Conservation (phyloP, 2,888 invertebrate species). For the Philonicus albiceps region DNA sequence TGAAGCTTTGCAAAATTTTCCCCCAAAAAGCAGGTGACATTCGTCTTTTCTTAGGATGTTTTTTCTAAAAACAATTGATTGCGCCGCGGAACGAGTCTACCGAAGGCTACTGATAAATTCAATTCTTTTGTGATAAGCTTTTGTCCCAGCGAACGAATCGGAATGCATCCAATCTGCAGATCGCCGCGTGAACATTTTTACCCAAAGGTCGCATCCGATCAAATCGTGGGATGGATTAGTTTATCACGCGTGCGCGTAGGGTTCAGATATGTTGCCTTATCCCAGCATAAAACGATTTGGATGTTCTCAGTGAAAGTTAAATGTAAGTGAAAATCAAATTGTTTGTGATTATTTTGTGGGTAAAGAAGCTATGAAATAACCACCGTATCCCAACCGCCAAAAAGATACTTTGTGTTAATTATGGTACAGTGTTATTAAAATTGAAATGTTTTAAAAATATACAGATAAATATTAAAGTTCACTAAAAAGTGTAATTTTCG, state of each 20-base stretch:
- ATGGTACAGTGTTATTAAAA: neutral
- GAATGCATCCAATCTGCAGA: neutral
- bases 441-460: neutral
- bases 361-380: neutral
- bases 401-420: neutral
- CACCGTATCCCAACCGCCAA: neutral
- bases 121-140: constrained; percentile 36
- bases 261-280: neutral
- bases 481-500: neutral
- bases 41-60: constrained; percentile 5
- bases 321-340: neutral
- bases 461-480: neutral
- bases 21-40: constrained; percentile 22
- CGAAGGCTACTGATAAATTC: constrained; percentile 15
- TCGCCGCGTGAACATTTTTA: neutral
- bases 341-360: neutral
- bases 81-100: neutral
- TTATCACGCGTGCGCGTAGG: constrained; percentile 33
- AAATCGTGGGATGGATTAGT: neutral
- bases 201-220: neutral
- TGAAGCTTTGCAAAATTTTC: neutral
- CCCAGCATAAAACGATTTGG: neutral
- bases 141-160: neutral
- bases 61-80: constrained; percentile 6
- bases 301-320: neutral